Percentiles rank a stretch among this genome's conserved stretches.
Conservation (phyloP, 2,113 vertebrate species). For the Gobius niger region DNA sequence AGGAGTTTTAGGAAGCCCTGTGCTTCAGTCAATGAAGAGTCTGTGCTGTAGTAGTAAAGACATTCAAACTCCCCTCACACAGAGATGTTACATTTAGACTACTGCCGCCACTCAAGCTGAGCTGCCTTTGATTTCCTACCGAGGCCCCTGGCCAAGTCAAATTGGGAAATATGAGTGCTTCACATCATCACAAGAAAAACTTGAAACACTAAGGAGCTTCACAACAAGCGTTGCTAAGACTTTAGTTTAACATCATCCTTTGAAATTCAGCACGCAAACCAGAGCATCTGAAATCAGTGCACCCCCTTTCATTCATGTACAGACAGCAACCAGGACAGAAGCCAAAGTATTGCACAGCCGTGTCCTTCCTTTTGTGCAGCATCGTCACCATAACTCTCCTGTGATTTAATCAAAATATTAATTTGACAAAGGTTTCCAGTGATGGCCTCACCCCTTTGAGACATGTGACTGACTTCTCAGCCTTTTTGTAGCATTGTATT, state of each 20-base stretch:
- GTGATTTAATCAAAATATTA: too few relatives aligned
- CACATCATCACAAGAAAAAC: conserved; percentile 41
- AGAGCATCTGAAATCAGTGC: conserved; percentile 30
- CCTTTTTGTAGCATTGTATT: too few relatives aligned
- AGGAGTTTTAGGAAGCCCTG: background rate
- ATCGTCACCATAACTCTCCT: too few relatives aligned
- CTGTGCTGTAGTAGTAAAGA: conserved; percentile 69
- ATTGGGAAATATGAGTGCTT: conserved; percentile 42
- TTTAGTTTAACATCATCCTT: conserved; percentile 54
- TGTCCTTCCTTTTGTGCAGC: too few relatives aligned
- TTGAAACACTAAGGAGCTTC: conserved; percentile 10
- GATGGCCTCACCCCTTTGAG: too few relatives aligned
- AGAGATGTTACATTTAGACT: conserved; percentile 68
- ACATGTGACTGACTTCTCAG: too few relatives aligned
- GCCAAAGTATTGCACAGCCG: too few relatives aligned
- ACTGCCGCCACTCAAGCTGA: conserved; percentile 49
- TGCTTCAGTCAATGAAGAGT: conserved; percentile 45
- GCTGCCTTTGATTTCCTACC: conserved; percentile 61
- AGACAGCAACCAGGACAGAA: background rate
- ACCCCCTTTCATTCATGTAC: conserved; percentile 19
- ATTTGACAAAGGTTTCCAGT: too few relatives aligned
- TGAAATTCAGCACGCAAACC: conserved; percentile 69
- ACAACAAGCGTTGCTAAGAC: conserved; percentile 29
- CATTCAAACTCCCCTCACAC: conserved; percentile 59
- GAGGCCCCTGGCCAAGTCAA: conserved; percentile 21